Evolutionary conservation across 1,140 invertebrate genomes (phyloP), one percentile per base, ranked within the genome.

Genomic region (Drosophila saltans): DNA sequence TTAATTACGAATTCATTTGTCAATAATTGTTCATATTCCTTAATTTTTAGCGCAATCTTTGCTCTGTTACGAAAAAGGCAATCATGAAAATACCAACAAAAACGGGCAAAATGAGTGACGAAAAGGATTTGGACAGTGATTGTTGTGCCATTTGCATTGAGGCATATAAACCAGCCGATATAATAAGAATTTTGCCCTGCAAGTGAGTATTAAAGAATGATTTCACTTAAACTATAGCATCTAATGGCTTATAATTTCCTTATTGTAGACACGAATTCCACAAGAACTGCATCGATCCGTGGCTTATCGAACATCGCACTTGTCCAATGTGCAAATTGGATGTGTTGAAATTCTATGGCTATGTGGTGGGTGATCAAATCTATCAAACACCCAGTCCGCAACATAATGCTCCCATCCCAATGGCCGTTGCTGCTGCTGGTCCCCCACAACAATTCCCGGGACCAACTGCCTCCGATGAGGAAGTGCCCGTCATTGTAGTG

Each of bases 291-390:
- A 97, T 99, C 66, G 98, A 99, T 93, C 97, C 97, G 3, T 99
- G 98, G 98, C 93, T 99, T 30, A 93, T 98, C 74, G 97, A 98
- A 86, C 97, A 98, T 91, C 94, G 97, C 70, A 98, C 97, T 24
- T 98, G 97, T 93, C 97, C 98, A 11, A 98, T 98, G 97, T 98
- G 97, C 93, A 98, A 98, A 93, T 96, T 98, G 95, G 97, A 98
- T 92, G 98, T 99, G 86, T 94, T 98, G 11, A 96, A 97, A 92
- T 97, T 97, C 82, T 98, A 97, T 92, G 97, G 97, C 55, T 96
- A 97, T 92, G 95, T 96, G 93, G 96, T 96, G 91, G 95, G 95
- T 94, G 90, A 91, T 72, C 90, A 92, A 85, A 92, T 92, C 58
- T 85, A 88, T 65, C 75, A 89, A 61, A 90, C 88, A 9, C 91